Conservation (phyloP, 2,113 vertebrate genomes). For the Peromyscus polionotus region DNA sequence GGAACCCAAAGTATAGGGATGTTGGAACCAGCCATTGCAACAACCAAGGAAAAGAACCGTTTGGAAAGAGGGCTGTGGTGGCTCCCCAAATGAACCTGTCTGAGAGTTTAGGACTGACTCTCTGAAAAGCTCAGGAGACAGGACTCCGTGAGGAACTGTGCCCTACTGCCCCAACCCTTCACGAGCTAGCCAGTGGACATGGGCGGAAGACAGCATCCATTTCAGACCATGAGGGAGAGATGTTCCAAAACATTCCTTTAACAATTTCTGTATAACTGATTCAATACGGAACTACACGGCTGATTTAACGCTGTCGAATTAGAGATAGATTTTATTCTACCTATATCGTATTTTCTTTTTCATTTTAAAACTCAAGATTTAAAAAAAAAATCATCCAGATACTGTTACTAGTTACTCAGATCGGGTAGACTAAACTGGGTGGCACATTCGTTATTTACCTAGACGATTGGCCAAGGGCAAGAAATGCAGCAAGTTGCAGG, state of each 20-base stretch:
- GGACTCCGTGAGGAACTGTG: neutral
- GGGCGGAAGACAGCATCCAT: neutral
- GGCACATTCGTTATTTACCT: neutral
- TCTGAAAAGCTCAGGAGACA: neutral
- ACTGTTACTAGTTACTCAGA: neutral
- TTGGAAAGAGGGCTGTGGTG: neutral
- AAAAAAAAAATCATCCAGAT: neutral
- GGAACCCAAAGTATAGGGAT: neutral
- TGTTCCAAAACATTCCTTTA: neutral
- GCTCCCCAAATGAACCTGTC: neutral
- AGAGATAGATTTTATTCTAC: neutral
- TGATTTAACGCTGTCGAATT: neutral
- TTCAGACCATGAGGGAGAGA: neutral
- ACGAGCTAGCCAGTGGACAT: neutral
- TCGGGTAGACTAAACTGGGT: neutral
- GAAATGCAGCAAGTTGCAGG: neutral
- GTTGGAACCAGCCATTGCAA: neutral
- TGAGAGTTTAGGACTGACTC: neutral
- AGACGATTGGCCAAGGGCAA: neutral
- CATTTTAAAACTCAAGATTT: conserved; percentile 25
- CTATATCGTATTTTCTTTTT: neutral
- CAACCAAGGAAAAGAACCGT: neutral
- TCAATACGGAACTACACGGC: neutral
- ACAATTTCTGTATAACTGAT: neutral
- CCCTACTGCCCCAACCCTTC: neutral